Evolutionary conservation across 2,888 invertebrate genomes (phyloP).

Genomic region (Athripsodes cinereus): DNA sequence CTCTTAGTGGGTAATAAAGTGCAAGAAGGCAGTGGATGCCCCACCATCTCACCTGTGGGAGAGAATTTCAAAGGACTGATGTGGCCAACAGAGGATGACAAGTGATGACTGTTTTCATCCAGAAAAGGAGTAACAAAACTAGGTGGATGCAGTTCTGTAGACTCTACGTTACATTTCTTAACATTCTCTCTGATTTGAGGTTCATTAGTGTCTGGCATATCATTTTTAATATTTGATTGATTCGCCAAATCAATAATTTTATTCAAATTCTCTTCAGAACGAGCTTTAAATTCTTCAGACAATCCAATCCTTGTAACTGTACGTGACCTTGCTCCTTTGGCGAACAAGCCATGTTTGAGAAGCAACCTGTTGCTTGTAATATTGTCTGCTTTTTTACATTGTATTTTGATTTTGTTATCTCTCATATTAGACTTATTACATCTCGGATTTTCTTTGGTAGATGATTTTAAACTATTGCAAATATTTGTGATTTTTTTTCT

Average conservation of each 20-base stretch:
- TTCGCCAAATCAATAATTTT: slow-evolving; percentile 27
- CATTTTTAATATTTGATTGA: slow-evolving; percentile 4
- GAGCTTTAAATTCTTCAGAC: slow-evolving; percentile 32
- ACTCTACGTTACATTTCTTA: no score
- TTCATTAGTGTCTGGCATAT: no score
- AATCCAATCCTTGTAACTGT: slow-evolving; percentile 37
- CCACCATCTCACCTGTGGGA: not conserved
- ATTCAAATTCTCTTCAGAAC: slow-evolving; percentile 23
- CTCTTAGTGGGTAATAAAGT: no score
- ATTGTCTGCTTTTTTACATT: slow-evolving; percentile 27
- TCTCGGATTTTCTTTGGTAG: not conserved
- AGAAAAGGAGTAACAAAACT: no score
- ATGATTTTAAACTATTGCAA: slow-evolving; percentile 17
- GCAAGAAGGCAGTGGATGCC: no score
- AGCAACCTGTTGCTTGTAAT: slow-evolving; percentile 39
- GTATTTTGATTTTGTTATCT: not conserved
- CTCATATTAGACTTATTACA: not conserved
- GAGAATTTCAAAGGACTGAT: slow-evolving; percentile 14
- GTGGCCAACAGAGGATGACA: slow-evolving; percentile 5
- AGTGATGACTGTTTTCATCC: no score
- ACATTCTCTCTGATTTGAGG: no score
- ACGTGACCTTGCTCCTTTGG: slow-evolving; percentile 40
- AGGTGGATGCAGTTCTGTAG: no score
- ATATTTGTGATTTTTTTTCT: slow-evolving; percentile 38
- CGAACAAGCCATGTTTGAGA: slow-evolving; percentile 34